Conservation (phyloP, 1,140 invertebrate genomes). For the Pseudoatta argentina region DNA sequence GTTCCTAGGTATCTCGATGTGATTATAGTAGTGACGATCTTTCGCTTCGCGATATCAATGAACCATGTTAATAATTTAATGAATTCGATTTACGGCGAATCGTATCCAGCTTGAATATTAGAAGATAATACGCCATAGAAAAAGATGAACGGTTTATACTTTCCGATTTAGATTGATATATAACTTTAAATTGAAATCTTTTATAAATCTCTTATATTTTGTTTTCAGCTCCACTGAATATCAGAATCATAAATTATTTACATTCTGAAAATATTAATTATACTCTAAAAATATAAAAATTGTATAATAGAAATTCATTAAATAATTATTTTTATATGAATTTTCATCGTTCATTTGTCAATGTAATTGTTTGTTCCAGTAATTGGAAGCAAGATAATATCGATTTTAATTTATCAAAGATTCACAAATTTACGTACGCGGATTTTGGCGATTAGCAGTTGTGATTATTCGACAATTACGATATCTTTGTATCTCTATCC, state of each 20-base stretch:
- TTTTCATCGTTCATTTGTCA: background rate
- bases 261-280: background rate
- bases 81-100: background rate
- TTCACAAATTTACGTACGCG: background rate
- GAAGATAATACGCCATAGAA: background rate
- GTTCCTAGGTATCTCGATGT: constrained; percentile 1
- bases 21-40: background rate
- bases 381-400: background rate
- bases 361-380: background rate
- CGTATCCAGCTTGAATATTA: constrained; percentile 19
- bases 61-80: constrained; percentile 16
- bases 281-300: background rate
- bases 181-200: background rate
- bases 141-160: background rate
- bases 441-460: background rate
- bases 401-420: background rate
- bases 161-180: background rate
- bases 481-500: constrained; percentile 29
- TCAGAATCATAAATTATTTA: background rate
- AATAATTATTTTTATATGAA: background rate
- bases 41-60: constrained; percentile 11
- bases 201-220: background rate
- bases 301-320: background rate
- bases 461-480: constrained; percentile 21
- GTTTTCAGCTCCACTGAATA: background rate